Percentiles rank a stretch among this genome's conserved stretches.
phyloP scores from a whole-genome alignment of 2,888 invertebrate species.

The Diloba caeruleocephala region DNA sequence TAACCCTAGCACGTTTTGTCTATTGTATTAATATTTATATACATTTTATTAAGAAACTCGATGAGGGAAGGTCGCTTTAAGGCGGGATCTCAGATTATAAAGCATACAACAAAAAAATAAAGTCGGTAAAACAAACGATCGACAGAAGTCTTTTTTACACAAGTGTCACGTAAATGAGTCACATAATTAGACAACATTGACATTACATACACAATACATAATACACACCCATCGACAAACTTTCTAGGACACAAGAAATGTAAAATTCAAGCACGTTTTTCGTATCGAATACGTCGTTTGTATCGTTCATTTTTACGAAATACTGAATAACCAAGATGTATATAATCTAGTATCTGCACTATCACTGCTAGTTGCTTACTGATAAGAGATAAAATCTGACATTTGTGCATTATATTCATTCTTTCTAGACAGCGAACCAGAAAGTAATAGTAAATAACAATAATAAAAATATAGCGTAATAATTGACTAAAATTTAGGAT shows the following conservation, averaged over 20 bases:
- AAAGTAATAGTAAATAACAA: no score
- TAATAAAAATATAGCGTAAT: no score
- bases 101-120: no score
- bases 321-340: constrained; percentile 26
- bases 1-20: no score
- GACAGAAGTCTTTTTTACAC: constrained; percentile 4
- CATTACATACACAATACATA: constrained; percentile 21
- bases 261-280: constrained; percentile 75
- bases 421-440: no score
- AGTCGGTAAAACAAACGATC: not conserved
- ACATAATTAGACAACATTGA: constrained; percentile 11
- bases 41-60: no score
- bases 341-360: constrained; percentile 50
- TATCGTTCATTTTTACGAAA: constrained; percentile 66
- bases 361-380: constrained; percentile 57
- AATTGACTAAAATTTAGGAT: no score
- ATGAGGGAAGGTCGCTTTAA: no score
- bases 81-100: no score
- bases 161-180: constrained; percentile 15
- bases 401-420: constrained; percentile 19
- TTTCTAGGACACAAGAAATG: constrained; percentile 69
- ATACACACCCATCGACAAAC: constrained; percentile 70
- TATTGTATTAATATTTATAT: no score
- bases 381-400: constrained; percentile 67
- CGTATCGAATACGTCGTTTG: constrained; percentile 62